Percentiles rank a stretch among this genome's conserved stretches.
These are phyloP conservation scores for Myotis yumanensis DNA, from an alignment of 2,113 vertebrate genomes.

Conservation along the genomic window DNA sequence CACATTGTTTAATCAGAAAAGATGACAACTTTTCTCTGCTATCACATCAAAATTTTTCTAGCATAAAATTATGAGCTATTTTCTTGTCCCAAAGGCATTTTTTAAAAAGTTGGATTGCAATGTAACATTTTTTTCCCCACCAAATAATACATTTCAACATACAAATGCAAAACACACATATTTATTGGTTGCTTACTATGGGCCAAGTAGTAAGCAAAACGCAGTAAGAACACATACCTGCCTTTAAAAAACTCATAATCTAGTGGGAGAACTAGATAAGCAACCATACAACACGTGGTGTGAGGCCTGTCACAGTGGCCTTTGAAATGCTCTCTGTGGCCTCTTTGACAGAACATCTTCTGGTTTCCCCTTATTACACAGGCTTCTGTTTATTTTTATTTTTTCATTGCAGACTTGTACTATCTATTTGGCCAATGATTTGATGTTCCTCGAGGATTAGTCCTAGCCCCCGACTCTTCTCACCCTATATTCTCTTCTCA, in stretches of 20 bases:
- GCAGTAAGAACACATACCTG: neutral
- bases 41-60: neutral
- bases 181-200: neutral
- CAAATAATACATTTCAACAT: neutral
- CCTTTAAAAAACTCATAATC: neutral
- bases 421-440: neutral
- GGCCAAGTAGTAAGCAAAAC: neutral
- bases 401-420: neutral
- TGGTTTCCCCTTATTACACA: neutral
- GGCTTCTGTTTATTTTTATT: neutral
- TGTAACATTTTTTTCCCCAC: neutral
- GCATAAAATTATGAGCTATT: neutral
- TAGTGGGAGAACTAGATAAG: neutral
- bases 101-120: neutral
- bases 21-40: neutral
- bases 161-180: neutral
- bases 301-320: neutral
- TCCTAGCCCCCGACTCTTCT: neutral
- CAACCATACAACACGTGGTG: fast-evolving
- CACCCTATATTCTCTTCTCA: neutral
- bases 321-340: neutral
- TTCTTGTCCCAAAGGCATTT: neutral
- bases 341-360: neutral
- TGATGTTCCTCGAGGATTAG: neutral
- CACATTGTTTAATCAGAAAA: neutral